Evolutionary conservation across 2,888 invertebrate genomes (phyloP), one percentile per base, ranked within the genome.

Genomic region (Ophion ellenae): DNA sequence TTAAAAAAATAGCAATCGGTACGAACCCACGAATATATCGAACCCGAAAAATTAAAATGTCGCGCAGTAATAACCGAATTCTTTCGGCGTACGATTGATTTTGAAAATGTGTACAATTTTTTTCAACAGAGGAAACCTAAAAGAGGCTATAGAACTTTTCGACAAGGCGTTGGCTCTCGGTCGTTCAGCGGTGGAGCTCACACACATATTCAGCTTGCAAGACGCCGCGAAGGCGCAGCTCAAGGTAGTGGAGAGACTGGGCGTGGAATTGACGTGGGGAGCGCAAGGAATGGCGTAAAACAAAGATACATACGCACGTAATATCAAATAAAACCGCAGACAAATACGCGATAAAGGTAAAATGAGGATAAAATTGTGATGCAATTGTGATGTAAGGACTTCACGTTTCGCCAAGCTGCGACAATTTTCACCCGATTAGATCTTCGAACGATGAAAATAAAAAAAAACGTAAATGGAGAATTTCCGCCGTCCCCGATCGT

Each of bases 171-270:
- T 99, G 87, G 96, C 96, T 81, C 94, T 98, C 89, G 97, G 98
- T 66, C 97, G 98, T 93, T 98, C 98, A 20, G 97, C 97, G 94
- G 95, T 97, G 89, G 99, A 99, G 95, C 96, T 99, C 96, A 96
- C 97, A 45, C 99, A 99, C 94, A 95, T 99, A 92, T 98, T 97
- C 94, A 97, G 98, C 2, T 94, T 99, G 88, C 96, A 97, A 91
- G 97, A 98, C 94, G 99, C 99, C 24, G 98, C 99, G 11, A 96
- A 97, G 89, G 98, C 98, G 45, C 99, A 99, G 94, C 95, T 97
- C 75, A 97, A 96, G 93, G 97, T 98, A 64, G 97, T 97, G 0
- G 96, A 96, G 89, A 96, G 96, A 93, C 95, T 98, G 94, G 97
- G 97, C 85, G 94, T 96, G 40, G 96, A 96, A 77, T 91, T 94